Evolutionary conservation across 2,888 invertebrate genomes (phyloP), one percentile per base, ranked within the genome.

Genomic region (Brachyopa scutellaris): DNA sequence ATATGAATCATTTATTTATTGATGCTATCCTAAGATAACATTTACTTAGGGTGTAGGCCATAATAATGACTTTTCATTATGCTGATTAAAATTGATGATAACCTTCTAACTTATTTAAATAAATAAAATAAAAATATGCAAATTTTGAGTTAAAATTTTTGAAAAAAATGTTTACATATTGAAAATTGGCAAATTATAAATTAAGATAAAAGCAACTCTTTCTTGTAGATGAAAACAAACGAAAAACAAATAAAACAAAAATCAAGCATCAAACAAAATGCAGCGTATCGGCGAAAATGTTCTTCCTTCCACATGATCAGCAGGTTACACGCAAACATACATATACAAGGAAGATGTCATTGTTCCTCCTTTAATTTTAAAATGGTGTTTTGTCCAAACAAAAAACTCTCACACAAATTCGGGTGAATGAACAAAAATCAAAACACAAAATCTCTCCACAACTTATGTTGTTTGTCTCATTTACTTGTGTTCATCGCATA

Each of bases 401-500:
- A 26, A 26, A 36, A 45, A 47, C 19, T 76, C 62, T 57, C 69
- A 36, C 40, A 55, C 59, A 55, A 62, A n/a, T n/a, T 64, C 59
- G 47, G 55, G 51, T 74, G 62, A 66, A 53, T 51, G 42, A 67
- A 55, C 59, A 70, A 70, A 78, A 61, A 78, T 42, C 55, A 70
- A 26, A 84, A 77, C 59, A 78, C 62, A 73, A 70, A 76, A 67
- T 73, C 61, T 62, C 72, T 26, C 36, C 61, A 73, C 47, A 66
- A 47, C 26, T 53, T 31, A 69, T 36, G 70, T 70, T 69, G 55
- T 21, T 47, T 72, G 72, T 53, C 36, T 70, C 61, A 76, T 84
- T 86, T 85, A 85, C 86, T 86, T 86, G 85, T 79, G 69, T 85
- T 85, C 57, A 85, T 77, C 74, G 84, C 42, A 79, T 84, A 85